Base-by-base conservation (phyloP, 2,113 vertebrate species). In the Emydura subglobosa region DNA sequence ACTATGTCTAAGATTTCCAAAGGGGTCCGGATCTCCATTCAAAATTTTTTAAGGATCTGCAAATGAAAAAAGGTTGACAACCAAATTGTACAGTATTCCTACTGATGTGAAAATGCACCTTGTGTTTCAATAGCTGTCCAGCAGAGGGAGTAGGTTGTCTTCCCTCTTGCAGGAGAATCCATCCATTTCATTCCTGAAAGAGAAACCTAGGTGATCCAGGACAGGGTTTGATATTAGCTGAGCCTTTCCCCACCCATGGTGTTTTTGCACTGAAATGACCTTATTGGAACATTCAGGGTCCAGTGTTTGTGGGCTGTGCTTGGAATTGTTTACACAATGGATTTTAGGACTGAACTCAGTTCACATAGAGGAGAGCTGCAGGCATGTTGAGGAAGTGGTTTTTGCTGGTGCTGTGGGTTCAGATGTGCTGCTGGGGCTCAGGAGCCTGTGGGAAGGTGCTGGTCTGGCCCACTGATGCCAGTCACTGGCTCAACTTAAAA, bases 401-500 rank as follows among this genome's bases (percentile, higher is more conserved):
- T 2, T 13, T 2, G 11, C 92, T 91, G 82, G 86, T 97, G 50
- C 89, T 97, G 39, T 95, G 97, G 76, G 90, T 72, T 25, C 95
- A 12, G 0, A 2, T 53, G 0, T 95, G 88, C 80, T 97, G 85
- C 85, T 97, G 91, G 82, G 91, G 79, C 0, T 1, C 16, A 25
- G 91, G n/a, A 12, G 96, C 92, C 42, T 93, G 97, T 22, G 98
- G 98, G 4, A 98, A 96, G 79, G 98, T 99, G 59, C 94, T 99
- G 72, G 98, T 98, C 79, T 98, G 98, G 97, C 98, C 99, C 54
- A 79, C 97, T 0, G 98, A 98, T 34, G 98, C 97, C 57, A 99
- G 99, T 87, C 98, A 99, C 57, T 99, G 98, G 98, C 85, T 99
- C 92, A 99, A 98, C 88, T 83, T 99, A 91, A 98, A 98, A 95